These are phyloP conservation scores for Ellobius talpinus DNA, from an alignment of 2,113 vertebrate genomes.

Conservation along the genomic window DNA sequence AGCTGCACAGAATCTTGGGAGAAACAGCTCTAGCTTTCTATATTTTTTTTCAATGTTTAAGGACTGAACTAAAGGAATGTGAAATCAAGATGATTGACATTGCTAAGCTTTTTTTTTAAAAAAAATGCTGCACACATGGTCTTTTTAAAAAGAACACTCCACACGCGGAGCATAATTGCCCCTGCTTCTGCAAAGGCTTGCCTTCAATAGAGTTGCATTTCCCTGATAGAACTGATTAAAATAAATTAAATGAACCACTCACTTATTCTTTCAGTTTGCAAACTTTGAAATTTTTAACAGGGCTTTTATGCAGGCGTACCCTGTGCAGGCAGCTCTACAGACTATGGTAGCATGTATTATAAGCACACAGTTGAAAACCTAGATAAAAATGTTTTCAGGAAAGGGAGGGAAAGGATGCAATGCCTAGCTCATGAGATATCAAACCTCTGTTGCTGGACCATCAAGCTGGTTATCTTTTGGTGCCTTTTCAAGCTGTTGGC, in stretches of 20 bases:
- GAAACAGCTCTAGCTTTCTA: slow-evolving; percentile 79
- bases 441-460: neutral
- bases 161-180: slow-evolving; percentile 84
- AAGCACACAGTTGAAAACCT: slow-evolving; percentile 63
- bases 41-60: slow-evolving; percentile 86
- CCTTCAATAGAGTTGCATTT: slow-evolving; percentile 82
- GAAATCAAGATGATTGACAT: slow-evolving; percentile 87
- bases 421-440: neutral
- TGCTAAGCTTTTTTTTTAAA: slow-evolving; percentile 77
- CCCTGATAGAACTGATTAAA: slow-evolving; percentile 84
- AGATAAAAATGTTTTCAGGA: slow-evolving; percentile 41
- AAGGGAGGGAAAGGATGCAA: neutral
- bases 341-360: slow-evolving; percentile 68
- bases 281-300: slow-evolving; percentile 82
- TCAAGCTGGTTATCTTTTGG: neutral
- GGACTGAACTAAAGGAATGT: slow-evolving; percentile 83
- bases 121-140: slow-evolving; percentile 79
- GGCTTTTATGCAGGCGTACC: slow-evolving; percentile 66
- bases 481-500: slow-evolving; percentile 39
- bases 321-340: slow-evolving; percentile 42
- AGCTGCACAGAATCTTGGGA: slow-evolving; percentile 81
- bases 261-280: slow-evolving; percentile 78
- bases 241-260: slow-evolving; percentile 84
- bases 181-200: slow-evolving; percentile 85
- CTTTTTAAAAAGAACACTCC: slow-evolving; percentile 83